These are phyloP conservation scores for Xanthorhoe spadicearia DNA, from an alignment of 2,888 invertebrate species.

Conservation along the genomic window DNA sequence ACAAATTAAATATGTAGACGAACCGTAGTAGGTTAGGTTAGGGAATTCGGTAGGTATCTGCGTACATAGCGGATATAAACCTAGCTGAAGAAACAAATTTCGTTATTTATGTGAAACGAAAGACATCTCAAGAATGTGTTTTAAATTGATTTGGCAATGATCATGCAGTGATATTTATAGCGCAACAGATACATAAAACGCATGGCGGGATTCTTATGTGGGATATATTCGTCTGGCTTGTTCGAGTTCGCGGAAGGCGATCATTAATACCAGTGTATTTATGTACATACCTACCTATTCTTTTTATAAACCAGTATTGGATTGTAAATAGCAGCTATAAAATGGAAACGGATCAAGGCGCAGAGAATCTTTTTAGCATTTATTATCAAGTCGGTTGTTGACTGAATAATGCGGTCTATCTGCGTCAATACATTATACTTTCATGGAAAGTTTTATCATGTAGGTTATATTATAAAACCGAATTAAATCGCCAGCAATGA, in stretches of 20 bases:
- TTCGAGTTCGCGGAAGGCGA: constrained; percentile 44
- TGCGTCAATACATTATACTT: constrained; percentile 62
- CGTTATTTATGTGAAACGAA: background rate
- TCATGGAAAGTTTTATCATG: constrained; percentile 43
- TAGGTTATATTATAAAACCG: constrained; percentile 32
- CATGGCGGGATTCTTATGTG: constrained; percentile 34
- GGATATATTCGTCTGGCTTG: constrained; percentile 43
- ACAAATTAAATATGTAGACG: background rate
- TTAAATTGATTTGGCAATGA: constrained; percentile 39
- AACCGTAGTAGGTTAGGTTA: too few species aligned
- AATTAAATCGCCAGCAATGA: constrained; percentile 32
- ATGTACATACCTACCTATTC: constrained; percentile 38
- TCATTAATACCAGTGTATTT: constrained; percentile 42
- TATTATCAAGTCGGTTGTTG: constrained; percentile 59
- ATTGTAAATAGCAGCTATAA: constrained; percentile 47
- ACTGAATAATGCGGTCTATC: constrained; percentile 66
- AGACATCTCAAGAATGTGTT: constrained; percentile 35
- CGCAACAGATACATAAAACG: constrained; percentile 30
- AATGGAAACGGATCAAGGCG: constrained; percentile 71
- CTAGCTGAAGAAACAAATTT: background rate
- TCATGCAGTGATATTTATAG: constrained; percentile 38
- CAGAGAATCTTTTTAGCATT: constrained; percentile 60
- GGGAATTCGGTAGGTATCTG: background rate
- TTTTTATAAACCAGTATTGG: constrained; percentile 46
- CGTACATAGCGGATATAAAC: background rate